A percentile compares a stretch with the other conserved stretches of the same genome.
These are phyloP conservation scores for Globia sparganii DNA, from an alignment of 2,888 invertebrate genomes.

Conservation along the genomic window DNA sequence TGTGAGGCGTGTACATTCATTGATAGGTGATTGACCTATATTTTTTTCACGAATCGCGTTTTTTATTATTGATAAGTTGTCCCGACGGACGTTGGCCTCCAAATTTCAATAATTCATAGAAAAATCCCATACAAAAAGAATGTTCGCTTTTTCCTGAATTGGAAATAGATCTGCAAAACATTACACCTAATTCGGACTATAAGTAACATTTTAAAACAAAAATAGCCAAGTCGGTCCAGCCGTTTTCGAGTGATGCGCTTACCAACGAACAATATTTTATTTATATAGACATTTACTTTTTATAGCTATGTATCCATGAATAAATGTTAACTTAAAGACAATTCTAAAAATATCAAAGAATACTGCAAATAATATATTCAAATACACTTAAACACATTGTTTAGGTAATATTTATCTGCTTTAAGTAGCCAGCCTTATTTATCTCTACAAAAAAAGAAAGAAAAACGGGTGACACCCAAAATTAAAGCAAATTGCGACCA, in stretches of 20 bases:
- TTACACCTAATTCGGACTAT: not conserved
- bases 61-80: not conserved
- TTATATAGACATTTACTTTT: not conserved
- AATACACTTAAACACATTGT: not conserved
- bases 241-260: not conserved
- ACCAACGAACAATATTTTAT: not conserved
- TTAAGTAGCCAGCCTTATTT: conserved; percentile 5
- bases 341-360: not conserved
- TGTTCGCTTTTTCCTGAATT: not conserved
- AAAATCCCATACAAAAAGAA: not conserved
- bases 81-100: not conserved
- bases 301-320: not conserved
- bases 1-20: not conserved
- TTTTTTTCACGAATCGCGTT: not conserved
- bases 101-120: not conserved
- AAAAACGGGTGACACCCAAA: conserved; percentile 11
- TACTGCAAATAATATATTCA: not conserved
- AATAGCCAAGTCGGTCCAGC: not conserved
- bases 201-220: not conserved
- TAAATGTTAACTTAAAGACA: not conserved
- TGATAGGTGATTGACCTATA: not conserved
- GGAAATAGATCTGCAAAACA: too few relatives aligned
- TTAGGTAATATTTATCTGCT: not conserved
- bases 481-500: conserved; percentile 47
- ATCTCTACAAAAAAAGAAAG: conserved; percentile 2